phyloP scores from a whole-genome alignment of 2,797 vertebrate species.

The Carduelis carduelis region DNA sequence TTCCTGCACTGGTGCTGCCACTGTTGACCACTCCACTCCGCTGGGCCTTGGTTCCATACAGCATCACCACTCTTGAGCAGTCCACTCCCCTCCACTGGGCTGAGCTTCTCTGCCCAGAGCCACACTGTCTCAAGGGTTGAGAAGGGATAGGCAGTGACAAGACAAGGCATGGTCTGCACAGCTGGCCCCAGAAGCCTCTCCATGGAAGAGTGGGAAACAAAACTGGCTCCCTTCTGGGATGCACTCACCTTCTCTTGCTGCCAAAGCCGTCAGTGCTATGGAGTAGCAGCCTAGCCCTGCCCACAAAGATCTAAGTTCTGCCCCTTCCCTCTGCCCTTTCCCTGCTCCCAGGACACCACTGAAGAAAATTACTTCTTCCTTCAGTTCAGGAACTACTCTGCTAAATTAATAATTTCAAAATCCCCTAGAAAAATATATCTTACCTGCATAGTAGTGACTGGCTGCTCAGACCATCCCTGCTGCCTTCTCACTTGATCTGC shows the following conservation, averaged over 20 bases:
- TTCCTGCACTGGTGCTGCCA: rapidly evolving
- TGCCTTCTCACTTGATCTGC: neutral
- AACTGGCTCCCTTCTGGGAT: rapidly evolving
- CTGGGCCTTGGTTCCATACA: neutral
- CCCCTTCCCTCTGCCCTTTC: neutral
- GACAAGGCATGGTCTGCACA: rapidly evolving
- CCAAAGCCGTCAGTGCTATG: rapidly evolving
- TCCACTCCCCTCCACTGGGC: neutral
- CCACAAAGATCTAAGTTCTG: neutral
- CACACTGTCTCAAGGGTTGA: neutral
- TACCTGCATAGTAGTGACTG: neutral
- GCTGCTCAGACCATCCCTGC: neutral
- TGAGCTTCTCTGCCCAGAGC: neutral
- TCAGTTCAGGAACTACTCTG: neutral
- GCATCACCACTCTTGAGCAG: rapidly evolving
- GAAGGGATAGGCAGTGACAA: neutral
- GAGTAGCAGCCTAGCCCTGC: neutral
- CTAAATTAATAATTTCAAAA: neutral
- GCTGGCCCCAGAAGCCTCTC: neutral
- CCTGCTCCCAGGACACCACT: neutral
- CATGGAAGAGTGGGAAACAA: neutral
- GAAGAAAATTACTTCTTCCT: neutral
- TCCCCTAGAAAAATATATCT: neutral
- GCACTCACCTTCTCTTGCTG: neutral
- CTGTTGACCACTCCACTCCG: neutral